A percentile compares a stretch with the other conserved stretches of the same genome.
These are phyloP conservation scores for Oryzias curvinotus DNA, from an alignment of 2,113 vertebrate genomes.

Conservation along the genomic window DNA sequence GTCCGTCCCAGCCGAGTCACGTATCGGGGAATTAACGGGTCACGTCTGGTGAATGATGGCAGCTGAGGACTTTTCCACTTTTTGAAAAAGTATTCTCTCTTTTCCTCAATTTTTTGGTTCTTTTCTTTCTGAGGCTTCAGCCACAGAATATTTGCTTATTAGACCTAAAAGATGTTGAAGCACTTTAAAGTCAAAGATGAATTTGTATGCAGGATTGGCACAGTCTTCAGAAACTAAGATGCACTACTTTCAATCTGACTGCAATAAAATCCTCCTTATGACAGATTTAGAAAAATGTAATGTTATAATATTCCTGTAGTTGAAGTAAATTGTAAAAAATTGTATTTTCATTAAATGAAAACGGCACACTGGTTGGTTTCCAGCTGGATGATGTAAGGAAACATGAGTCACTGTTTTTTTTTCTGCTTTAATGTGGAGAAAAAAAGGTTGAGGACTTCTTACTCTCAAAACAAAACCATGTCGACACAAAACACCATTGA, in stretches of 20 bases:
- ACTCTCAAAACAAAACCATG: no score
- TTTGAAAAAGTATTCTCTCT: background rate
- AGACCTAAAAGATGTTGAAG: constrained; percentile 17
- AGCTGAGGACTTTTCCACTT: constrained; percentile 68
- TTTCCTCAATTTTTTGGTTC: background rate
- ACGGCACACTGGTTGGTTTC: constrained; percentile 1
- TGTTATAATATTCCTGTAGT: background rate
- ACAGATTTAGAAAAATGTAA: constrained; percentile 13
- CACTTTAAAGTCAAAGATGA: constrained; percentile 53
- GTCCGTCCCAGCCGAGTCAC: constrained; percentile 92
- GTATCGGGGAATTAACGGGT: constrained; percentile 90
- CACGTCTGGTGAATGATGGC: constrained; percentile 84
- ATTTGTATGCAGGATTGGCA: background rate
- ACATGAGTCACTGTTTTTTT: no score
- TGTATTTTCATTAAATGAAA: no score
- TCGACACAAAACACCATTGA: no score
- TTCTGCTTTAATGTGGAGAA: no score
- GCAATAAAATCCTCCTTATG: constrained; percentile 43
- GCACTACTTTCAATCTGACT: constrained; percentile 55
- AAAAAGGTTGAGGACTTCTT: background rate
- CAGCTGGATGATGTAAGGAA: background rate
- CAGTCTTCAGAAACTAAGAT: constrained; percentile 19
- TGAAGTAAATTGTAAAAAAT: no score
- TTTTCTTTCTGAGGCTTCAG: background rate
- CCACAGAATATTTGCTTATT: no score